Conservation (phyloP, 2,113 vertebrate species). For the Ariopsis seemanni region DNA sequence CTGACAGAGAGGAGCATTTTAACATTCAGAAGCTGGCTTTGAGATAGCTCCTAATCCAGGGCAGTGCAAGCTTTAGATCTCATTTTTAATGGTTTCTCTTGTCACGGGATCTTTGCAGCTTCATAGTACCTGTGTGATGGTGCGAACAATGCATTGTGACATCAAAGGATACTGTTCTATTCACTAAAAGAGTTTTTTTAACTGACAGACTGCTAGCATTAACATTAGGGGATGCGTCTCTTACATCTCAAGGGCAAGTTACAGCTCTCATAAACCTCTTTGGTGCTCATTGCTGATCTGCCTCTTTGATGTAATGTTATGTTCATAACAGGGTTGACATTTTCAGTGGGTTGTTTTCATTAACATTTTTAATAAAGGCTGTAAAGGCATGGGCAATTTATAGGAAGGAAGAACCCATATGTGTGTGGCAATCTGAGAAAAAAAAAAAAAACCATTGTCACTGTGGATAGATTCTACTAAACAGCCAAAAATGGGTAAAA, state of each 20-base stretch:
- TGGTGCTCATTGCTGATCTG: slow-evolving; percentile 29
- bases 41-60: slow-evolving; percentile 56
- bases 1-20: background rate
- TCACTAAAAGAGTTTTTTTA: slow-evolving; percentile 10
- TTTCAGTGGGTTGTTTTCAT: background rate
- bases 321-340: background rate
- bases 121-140: slow-evolving; percentile 40
- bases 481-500: no score
- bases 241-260: slow-evolving; percentile 35
- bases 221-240: background rate
- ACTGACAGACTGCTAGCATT: background rate
- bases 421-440: background rate
- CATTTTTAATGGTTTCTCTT: slow-evolving; percentile 49
- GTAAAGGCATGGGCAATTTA: background rate
- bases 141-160: slow-evolving; percentile 48
- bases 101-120: slow-evolving; percentile 22
- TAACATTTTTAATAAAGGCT: background rate
- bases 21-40: background rate
- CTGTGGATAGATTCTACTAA: no score
- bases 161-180: slow-evolving; percentile 32
- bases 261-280: slow-evolving; percentile 27
- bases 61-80: slow-evolving; percentile 41
- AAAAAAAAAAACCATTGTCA: no score
- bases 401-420: background rate
- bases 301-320: background rate